Evolutionary conservation across 2,797 vertebrate genomes (phyloP).

Genomic region (Salarias fasciatus): DNA sequence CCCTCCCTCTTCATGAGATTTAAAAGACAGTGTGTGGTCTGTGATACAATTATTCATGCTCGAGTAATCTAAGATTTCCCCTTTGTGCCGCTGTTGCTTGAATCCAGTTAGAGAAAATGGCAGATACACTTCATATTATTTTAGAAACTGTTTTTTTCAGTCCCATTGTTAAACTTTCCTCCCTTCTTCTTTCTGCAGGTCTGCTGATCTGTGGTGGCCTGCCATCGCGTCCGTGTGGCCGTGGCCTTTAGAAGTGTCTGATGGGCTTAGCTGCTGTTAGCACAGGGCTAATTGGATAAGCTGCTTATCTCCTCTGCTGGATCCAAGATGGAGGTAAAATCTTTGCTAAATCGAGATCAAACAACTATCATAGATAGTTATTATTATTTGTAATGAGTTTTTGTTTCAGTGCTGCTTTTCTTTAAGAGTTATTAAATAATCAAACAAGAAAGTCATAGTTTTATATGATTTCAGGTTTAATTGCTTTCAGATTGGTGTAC

Average conservation of each 20-base stretch:
- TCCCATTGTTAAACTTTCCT: constrained; percentile 49
- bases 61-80: constrained; percentile 81
- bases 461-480: constrained; percentile 3
- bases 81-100: constrained; percentile 33
- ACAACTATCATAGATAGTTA: neutral
- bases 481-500: constrained; percentile 2
- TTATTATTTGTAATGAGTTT: neutral
- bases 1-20: neutral
- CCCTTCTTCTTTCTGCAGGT: constrained; percentile 85
- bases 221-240: constrained; percentile 75
- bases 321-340: constrained; percentile 12
- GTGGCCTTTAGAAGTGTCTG: constrained; percentile 75
- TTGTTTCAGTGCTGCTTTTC: neutral
- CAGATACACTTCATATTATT: constrained; percentile 70
- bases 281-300: constrained; percentile 90
- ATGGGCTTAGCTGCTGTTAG: constrained; percentile 80
- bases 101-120: constrained; percentile 61
- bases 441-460: neutral
- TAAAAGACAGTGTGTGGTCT: constrained; percentile 75
- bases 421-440: neutral
- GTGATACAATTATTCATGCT: constrained; percentile 67
- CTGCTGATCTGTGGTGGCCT: constrained; percentile 69
- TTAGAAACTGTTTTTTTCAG: constrained; percentile 49
- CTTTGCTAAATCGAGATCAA: constrained; percentile 2
- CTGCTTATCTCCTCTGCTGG: constrained; percentile 85